Percentiles rank a stretch among this genome's conserved stretches.
These are phyloP conservation scores for Holcopasites calliopsidis DNA, from an alignment of 1,140 invertebrate genomes.

Conservation along the genomic window DNA sequence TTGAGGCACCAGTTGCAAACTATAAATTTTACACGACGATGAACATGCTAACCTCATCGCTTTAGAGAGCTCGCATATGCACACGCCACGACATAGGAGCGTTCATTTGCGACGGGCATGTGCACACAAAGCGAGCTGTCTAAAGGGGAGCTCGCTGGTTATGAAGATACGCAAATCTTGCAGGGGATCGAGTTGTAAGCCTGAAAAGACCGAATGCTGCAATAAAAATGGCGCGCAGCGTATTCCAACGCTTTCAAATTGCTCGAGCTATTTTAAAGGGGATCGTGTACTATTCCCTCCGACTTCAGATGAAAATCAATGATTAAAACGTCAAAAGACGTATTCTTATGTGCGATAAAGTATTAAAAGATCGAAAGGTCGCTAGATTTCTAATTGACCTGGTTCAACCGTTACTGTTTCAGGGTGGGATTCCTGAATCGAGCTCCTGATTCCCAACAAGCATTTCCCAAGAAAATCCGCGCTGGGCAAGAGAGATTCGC, in stretches of 20 bases:
- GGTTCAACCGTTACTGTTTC: background rate
- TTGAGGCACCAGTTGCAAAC: slow-evolving; percentile 5
- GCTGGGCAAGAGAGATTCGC: too few relatives aligned
- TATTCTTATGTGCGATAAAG: too few relatives aligned
- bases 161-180: slow-evolving; percentile 3
- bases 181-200: background rate
- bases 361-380: too few relatives aligned
- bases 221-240: background rate
- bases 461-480: too few relatives aligned
- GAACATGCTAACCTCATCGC: slow-evolving; percentile 31
- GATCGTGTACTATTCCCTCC: too few relatives aligned
- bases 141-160: slow-evolving; percentile 11
- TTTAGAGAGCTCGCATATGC: background rate
- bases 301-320: too few relatives aligned
- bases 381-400: background rate
- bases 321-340: too few relatives aligned
- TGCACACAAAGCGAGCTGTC: background rate
- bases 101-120: slow-evolving; percentile 11
- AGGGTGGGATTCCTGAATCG: background rate
- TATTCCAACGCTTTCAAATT: too few relatives aligned
- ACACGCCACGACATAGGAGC: background rate
- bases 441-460: too few relatives aligned
- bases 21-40: slow-evolving; percentile 30
- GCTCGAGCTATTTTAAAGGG: too few relatives aligned
- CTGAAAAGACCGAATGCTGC: background rate